Conservation (phyloP, 2,888 invertebrate genomes). For the Tethea ocularis region DNA sequence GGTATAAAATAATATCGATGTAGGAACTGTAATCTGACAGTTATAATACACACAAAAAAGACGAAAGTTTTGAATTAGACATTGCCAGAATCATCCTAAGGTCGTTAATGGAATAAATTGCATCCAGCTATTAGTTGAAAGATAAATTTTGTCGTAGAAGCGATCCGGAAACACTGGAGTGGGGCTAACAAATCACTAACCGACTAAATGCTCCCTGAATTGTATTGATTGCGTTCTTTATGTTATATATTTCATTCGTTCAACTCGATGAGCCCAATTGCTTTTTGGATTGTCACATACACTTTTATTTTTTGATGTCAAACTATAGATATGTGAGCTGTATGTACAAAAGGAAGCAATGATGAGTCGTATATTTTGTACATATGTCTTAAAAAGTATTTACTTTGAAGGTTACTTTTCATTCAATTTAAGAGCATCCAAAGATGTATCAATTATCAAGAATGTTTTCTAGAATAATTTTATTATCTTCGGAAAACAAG, state of each 20-base stretch:
- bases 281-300: background rate
- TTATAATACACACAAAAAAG: no score
- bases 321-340: background rate
- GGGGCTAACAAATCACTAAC: background rate
- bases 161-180: slow-evolving; percentile 3
- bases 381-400: no score
- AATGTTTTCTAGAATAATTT: no score
- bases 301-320: background rate
- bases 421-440: no score
- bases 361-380: no score
- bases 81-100: background rate
- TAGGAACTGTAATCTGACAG: no score
- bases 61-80: no score
- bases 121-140: background rate
- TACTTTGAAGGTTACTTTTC: no score
- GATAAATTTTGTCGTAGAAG: slow-evolving; percentile 3
- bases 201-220: slow-evolving; percentile 1
- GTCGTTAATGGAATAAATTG: background rate
- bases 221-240: slow-evolving; percentile 2
- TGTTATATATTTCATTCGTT: background rate
- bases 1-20: no score
- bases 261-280: background rate
- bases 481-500: no score
- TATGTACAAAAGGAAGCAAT: no score
- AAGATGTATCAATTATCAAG: no score